Base-by-base conservation (phyloP, 2,888 invertebrate species). In the Acrocyrtus sp. region DNA sequence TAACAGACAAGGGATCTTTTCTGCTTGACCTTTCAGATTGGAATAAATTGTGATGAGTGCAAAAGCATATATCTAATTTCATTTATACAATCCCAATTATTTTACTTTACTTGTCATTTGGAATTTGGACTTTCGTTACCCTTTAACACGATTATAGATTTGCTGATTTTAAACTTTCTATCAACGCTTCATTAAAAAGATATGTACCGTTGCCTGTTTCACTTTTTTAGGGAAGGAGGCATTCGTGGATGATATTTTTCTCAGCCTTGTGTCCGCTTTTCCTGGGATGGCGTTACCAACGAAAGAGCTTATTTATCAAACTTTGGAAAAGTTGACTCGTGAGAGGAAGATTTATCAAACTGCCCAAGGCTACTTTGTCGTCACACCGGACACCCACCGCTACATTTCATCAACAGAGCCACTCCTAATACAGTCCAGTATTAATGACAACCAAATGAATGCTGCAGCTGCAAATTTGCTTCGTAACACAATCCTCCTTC, bases 351-450 rank as follows among this genome's bases (percentile, higher is more conserved):
- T 95, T 82, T 95, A 95, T 85, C 95, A 95, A 86, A 95, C 95
- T 4, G 92, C 95, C 5, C 91, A 92, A 84, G 96, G 97, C 57
- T 96, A 96, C 85, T 96, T 95, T 84, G 95, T 97, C 78, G 94
- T 96, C 72, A 96, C 96, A 61, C 96, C 96, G 76, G 95, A 96
- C 90, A 88, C 76, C 1, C 68, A 73, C 43, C 51, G 79, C 57
- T 79, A 75, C 67, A 77, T 77, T 68, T 48, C 67, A 50, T 61
- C 61, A 29, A 72, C 72, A 15, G 65, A 72, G 53, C 65, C 72
- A 22, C 53, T 57, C 17, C 26, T 69, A 22, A 48, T 69, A 34
- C 62, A 54, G 41, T 47, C 54, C 39, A 24, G 27, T 48, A 61
- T 41, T 21, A 29, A 48, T 24, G 69, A 69, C 45, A 27, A 27